Percentiles rank a stretch among this genome's conserved stretches.
phyloP scores from a whole-genome alignment of 2,797 vertebrate genomes.

The Coilia nasus region DNA sequence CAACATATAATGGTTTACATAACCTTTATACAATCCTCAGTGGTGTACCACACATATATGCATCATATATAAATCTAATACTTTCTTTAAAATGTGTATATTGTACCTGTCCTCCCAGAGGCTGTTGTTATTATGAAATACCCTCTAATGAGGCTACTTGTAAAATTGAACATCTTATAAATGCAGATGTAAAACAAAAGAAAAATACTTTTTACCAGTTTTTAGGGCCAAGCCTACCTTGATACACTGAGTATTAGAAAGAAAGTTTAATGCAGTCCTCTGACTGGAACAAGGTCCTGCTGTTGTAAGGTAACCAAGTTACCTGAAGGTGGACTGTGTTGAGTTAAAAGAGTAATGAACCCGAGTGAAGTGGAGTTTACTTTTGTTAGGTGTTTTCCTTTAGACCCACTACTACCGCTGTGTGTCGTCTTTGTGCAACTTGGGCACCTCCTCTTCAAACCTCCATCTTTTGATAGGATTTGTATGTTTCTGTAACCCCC shows the following conservation, averaged over 20 bases:
- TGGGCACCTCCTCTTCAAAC: conserved; percentile 36
- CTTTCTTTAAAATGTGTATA: conserved; percentile 10
- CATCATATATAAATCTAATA: conserved; percentile 18
- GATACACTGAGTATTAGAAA: background rate
- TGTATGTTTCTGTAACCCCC: conserved; percentile 44
- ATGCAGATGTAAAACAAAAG: background rate
- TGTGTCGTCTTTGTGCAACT: conserved; percentile 23
- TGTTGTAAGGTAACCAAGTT: no score
- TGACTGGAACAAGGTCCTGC: background rate
- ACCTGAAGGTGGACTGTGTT: background rate
- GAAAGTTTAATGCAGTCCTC: background rate
- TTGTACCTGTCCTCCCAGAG: background rate
- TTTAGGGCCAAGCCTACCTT: conserved; percentile 3
- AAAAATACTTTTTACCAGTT: background rate
- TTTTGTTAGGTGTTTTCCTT: background rate
- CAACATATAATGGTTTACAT: conserved; percentile 7
- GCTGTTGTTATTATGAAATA: conserved; percentile 13
- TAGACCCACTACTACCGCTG: background rate
- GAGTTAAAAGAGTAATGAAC: background rate
- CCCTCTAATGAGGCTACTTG: background rate
- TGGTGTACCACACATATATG: background rate
- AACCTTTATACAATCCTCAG: background rate
- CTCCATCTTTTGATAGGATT: conserved; percentile 40
- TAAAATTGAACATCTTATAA: background rate
- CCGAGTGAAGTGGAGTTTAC: background rate